Evolutionary conservation across 2,113 vertebrate genomes (phyloP), one percentile per base, ranked within the genome.

Genomic region (Cryptotis parvus): DNA sequence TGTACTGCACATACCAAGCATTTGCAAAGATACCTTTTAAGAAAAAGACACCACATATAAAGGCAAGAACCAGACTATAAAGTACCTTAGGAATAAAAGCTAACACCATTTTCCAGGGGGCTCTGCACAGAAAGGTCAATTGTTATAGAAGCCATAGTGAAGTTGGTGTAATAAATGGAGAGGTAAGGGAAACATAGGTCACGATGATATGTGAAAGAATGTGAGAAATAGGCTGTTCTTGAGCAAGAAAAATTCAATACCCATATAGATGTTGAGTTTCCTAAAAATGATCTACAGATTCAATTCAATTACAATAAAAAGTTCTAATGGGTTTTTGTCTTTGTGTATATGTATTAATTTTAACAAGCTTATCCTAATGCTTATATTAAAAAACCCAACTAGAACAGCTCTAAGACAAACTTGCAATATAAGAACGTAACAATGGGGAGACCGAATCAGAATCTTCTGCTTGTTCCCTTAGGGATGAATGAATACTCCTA

Each of bases 1-100:
- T 24, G 55, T 43, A 70, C 88, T 49, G 7, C 9, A 49, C 43
- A 29, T 22, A 86, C 45, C n/a, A 68, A n/a, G 76, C n/a, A 49
- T 29, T 87, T 80, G 43, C 37, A 79, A 85, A 84, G 77, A 70
- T 39, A 0, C 72, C 6, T 35, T 72, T 83, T 84, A 77, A 88
- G 78, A 74, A 14, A 58, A 89, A 90, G 31, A 33, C 9, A 82
- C 1, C 35, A 55, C 14, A 87, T 35, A 73, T 65, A 74, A 88
- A 74, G 73, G 7, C 31, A 85, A 69, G 6, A 43, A 1, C 55
- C 55, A 73, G 76, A 72, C 9, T 84, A 22, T 77, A 75, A 74
- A 90, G 4, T 43, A 4, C 9, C 29, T 80, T 43, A 78, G n/a
- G 49, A 69, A 79, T 84, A 83, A 68, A 58, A 72, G 72, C 7